Base-by-base conservation (phyloP, 2,113 vertebrate species). In the Lagopus leucura region DNA sequence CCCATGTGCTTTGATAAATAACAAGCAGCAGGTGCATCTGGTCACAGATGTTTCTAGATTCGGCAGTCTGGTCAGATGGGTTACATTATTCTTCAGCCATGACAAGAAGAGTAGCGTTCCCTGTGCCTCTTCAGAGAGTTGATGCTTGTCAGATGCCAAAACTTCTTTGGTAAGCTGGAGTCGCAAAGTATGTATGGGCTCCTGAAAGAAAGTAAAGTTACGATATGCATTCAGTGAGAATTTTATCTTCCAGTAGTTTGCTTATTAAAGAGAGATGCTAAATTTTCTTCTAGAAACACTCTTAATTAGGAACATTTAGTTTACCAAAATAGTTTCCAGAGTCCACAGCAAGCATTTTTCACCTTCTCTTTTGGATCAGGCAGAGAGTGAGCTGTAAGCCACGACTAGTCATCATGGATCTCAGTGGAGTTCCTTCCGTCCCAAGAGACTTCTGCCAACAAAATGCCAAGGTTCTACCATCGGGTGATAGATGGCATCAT, bases 401-500 rank as follows among this genome's bases (percentile, higher is more conserved):
- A 10, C 25, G 38, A 0, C 24, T 48, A 70, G 40, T 57, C 17
- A 13, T 38, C 16, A 28, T 0, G 1, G 22, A 32, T 87, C 40
- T 47, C 0, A 0, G 18, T 70, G 50, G 45, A 12, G 19, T 77
- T 74, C 55, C 43, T 52, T 73, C 42, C 61, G 43, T 77, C 69
- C 20, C 32, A 30, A 18, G 43, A 32, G 73, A 36, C 24, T 78
- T 91, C 52, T 42, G 65, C 45, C 28, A 21, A 22, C 45, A 57
- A 65, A 70, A 43, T 54, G 67, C 40, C 55, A 79, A 45, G 48
- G 50, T 6, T 71, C 7, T 83, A 30, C 17, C 32, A 36, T 52
- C 1, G 0, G 22, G 2, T 60, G 47, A 38, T 73, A n/a, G 28
- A 10, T 36, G 42, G 0, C 0, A 0, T 25, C 45, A 27, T 38